phyloP scores from a whole-genome alignment of 2,797 vertebrate species.

The Merluccius polli region DNA sequence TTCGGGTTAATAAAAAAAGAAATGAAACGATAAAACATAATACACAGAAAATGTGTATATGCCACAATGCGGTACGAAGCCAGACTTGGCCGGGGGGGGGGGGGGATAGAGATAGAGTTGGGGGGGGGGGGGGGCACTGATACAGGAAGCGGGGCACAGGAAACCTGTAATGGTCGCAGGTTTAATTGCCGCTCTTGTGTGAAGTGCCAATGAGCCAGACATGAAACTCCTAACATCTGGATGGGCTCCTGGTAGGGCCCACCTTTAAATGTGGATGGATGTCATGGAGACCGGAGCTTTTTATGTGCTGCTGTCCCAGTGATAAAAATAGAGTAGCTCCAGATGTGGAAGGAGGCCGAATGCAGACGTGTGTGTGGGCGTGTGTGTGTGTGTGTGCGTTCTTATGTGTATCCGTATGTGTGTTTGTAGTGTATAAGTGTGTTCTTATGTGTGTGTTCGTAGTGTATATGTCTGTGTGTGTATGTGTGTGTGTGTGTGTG shows the following conservation, averaged over 20 bases:
- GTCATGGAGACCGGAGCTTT: neutral
- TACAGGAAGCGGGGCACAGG: slow-evolving; percentile 1
- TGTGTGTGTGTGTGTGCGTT: neutral
- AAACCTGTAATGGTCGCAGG: neutral
- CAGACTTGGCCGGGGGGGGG: neutral
- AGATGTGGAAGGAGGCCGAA: neutral
- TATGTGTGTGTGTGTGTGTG: neutral
- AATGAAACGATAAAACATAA: neutral
- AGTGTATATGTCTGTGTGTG: neutral
- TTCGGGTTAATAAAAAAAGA: no score
- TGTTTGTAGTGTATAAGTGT: neutral
- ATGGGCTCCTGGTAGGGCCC: neutral
- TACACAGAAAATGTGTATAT: neutral
- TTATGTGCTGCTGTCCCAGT: slow-evolving; percentile 2
- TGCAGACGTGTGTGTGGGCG: neutral
- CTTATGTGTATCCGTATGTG: no score
- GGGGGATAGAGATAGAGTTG: neutral
- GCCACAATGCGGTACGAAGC: neutral
- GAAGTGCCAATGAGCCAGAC: slow-evolving; percentile 3
- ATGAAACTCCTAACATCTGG: slow-evolving; percentile 1
- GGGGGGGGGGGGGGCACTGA: neutral
- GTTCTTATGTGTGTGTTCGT: neutral
- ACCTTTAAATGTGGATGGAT: neutral
- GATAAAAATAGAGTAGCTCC: slow-evolving; percentile 1
- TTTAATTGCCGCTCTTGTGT: slow-evolving; percentile 2